These are phyloP conservation scores for Peromyscus maniculatus DNA, from an alignment of 2,113 vertebrate genomes.

Conservation along the genomic window DNA sequence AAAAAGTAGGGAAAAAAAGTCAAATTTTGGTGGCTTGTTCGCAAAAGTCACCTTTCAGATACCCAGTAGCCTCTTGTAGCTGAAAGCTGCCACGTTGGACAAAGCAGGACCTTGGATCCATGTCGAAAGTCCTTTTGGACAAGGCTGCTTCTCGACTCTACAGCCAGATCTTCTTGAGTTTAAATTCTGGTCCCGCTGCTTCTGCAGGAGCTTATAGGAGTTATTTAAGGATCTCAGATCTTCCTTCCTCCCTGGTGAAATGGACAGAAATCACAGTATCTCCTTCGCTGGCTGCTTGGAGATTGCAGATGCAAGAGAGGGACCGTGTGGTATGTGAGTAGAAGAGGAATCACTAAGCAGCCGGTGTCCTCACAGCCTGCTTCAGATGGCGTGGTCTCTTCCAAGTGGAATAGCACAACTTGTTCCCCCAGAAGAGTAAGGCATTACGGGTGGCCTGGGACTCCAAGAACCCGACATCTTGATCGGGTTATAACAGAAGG, in stretches of 20 bases:
- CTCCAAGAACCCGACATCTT: background rate
- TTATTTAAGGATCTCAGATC: background rate
- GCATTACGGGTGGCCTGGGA: background rate
- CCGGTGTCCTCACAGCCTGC: background rate
- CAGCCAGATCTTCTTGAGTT: background rate
- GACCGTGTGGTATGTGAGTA: background rate
- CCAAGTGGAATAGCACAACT: background rate
- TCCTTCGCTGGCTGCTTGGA: background rate
- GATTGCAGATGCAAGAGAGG: slow-evolving; percentile 4
- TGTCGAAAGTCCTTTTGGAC: background rate
- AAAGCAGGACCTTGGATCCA: background rate
- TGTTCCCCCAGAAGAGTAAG: background rate
- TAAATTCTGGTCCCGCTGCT: background rate
- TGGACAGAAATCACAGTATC: background rate
- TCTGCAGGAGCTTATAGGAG: background rate
- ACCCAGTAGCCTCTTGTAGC: background rate
- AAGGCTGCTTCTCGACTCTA: background rate
- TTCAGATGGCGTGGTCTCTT: background rate
- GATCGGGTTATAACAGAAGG: background rate
- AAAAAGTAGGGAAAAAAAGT: background rate
- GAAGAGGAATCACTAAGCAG: background rate
- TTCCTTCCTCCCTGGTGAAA: slow-evolving; percentile 28
- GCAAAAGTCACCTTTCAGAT: background rate
- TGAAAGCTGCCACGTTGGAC: background rate
- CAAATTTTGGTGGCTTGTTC: background rate